Conservation (phyloP, 2,113 vertebrate species). For the Sardina pilchardus region DNA sequence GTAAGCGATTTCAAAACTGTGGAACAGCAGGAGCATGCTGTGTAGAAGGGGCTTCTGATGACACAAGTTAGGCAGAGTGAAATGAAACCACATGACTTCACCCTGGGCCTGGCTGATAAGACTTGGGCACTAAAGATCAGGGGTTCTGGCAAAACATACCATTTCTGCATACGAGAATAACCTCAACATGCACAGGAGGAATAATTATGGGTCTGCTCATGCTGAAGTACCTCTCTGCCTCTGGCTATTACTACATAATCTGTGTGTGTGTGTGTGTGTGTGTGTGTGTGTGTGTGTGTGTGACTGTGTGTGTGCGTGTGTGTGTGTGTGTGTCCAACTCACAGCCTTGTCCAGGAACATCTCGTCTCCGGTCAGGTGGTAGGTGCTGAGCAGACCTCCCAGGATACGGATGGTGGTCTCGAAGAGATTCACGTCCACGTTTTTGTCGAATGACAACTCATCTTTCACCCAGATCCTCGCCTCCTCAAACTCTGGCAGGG, state of each 20-base stretch:
- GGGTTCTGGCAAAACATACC: neutral
- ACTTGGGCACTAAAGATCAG: no score
- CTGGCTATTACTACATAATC: neutral
- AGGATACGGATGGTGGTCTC: conserved; percentile 95
- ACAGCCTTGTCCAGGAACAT: conserved; percentile 94
- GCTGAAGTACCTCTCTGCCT: no score
- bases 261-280: no score
- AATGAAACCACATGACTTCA: neutral
- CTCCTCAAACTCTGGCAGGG: conserved; percentile 83
- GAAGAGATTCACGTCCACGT: conserved; percentile 95
- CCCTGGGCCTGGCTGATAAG: no score
- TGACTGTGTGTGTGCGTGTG: no score
- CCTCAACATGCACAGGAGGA: neutral
- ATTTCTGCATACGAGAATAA: neutral
- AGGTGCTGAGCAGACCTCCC: conserved; percentile 89
- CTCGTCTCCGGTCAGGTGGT: conserved; percentile 84
- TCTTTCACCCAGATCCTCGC: conserved; percentile 84
- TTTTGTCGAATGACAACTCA: conserved; percentile 81
- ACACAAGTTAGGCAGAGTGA: neutral
- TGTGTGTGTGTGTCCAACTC: conserved; percentile 58
- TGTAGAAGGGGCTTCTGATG: neutral
- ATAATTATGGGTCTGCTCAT: no score
- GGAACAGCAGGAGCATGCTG: no score
- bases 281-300: no score
- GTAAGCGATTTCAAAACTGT: no score